Base-by-base conservation (phyloP, 2,113 vertebrate species). In the Rhinolophus ferrumequinum region DNA sequence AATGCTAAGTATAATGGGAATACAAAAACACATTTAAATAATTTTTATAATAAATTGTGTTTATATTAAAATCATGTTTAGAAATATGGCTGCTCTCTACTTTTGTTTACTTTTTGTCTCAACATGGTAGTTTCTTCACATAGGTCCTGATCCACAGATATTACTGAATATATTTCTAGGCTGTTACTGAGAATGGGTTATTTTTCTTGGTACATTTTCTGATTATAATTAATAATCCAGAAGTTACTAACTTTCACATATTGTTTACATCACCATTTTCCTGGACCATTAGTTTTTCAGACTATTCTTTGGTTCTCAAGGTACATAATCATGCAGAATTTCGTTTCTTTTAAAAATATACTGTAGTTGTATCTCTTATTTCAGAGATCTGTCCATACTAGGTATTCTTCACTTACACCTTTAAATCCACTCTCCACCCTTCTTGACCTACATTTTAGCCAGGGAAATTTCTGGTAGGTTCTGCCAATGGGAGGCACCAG, bases 81-180 rank as follows among this genome's bases (percentile, higher is more conserved):
- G 67, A 60, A 82, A 54, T n/a, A 22, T 1, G 13, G 82, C 19
- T 73, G 35, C 2, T 11, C 12, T 52, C 41, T n/a, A 24, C 69
- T 89, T 76, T 4, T 11, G 30, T 50, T 54, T 41, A n/a, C 6
- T 76, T 79, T 58, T 52, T n/a, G 47, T 35, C 35, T 76, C 30
- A 16, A 3, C 18, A 33, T 0, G 28, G 14, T 2, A 52, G 6
- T 69, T 67, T 86, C 14, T 52, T 76, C 67, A 15, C 8, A 0
- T 19, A 18, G 15, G 18, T 38, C n/a, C 28, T 79, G 62, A 16
- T 67, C 54, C 50, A 77, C 13, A 52, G 33, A 64, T 56, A 80
- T 9, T 16, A 38, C 15, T 11, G 64, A 14, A 5, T 26, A 67
- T 16, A 41, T 30, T 52, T 69, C 67, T 21, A 24, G 56, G 80